These are phyloP conservation scores for Drosophila bocki DNA, from an alignment of 1,140 invertebrate species.

Conservation along the genomic window DNA sequence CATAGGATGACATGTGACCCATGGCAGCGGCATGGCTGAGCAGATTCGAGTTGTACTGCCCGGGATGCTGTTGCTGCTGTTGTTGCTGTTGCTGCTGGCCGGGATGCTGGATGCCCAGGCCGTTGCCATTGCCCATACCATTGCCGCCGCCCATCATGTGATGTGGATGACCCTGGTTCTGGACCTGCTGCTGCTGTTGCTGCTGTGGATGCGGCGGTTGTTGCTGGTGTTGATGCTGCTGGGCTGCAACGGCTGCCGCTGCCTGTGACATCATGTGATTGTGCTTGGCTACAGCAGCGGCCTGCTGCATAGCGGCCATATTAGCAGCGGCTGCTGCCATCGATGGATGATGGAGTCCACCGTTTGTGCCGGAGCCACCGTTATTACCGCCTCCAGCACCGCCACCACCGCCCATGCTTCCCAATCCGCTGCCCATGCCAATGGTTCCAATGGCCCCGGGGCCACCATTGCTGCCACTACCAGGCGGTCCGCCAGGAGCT, in stretches of 20 bases:
- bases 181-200: constrained; percentile 68
- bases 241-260: constrained; percentile 71
- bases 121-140: constrained; percentile 70
- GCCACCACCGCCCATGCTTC: constrained; percentile 60
- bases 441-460: constrained; percentile 77
- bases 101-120: constrained; percentile 60
- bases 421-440: constrained; percentile 73
- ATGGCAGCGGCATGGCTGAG: constrained; percentile 78
- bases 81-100: constrained; percentile 63
- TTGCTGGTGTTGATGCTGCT: constrained; percentile 65
- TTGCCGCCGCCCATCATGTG: constrained; percentile 73
- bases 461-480: constrained; percentile 71
- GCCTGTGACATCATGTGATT: constrained; percentile 84
- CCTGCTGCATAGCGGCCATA: constrained; percentile 82
- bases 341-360: constrained; percentile 78
- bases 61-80: constrained; percentile 71
- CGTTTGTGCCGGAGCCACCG: constrained; percentile 68
- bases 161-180: constrained; percentile 70
- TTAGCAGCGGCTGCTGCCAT: constrained; percentile 74
- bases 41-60: constrained; percentile 80
- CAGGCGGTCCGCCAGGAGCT: constrained; percentile 73
- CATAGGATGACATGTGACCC: constrained; percentile 71
- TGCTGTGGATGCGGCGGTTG: constrained; percentile 67
- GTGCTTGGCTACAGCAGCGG: constrained; percentile 78
- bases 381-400: constrained; percentile 32